phyloP scores from a whole-genome alignment of 2,797 vertebrate genomes.

The Emys orbicularis region DNA sequence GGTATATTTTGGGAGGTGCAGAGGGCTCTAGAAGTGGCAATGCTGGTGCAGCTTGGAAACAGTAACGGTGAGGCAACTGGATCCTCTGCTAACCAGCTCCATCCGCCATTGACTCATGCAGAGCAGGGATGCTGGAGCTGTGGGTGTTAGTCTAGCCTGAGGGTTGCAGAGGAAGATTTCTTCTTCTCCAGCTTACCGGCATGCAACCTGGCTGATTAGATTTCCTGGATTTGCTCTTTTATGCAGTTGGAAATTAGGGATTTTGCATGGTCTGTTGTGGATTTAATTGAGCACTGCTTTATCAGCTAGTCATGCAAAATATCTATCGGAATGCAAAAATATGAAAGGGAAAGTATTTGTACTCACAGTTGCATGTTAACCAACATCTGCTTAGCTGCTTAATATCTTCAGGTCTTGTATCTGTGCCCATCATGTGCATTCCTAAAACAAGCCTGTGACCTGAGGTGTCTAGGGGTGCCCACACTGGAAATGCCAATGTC shows the following conservation, averaged over 20 bases:
- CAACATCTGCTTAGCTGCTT: not conserved
- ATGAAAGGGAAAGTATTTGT: not conserved
- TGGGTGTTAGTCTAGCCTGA: not conserved
- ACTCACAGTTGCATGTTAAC: not conserved
- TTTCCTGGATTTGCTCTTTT: not conserved
- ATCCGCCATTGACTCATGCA: not conserved
- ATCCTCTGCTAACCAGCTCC: not conserved
- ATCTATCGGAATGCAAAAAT: not conserved
- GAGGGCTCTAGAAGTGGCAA: not conserved
- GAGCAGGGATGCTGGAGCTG: not conserved
- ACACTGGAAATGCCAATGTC: no score
- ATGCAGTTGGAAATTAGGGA: not conserved
- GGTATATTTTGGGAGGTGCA: not conserved
- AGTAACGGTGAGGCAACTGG: not conserved
- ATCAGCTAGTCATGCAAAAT: rapidly evolving
- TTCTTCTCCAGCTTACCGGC: not conserved
- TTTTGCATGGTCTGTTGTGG: not conserved
- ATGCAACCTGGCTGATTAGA: not conserved
- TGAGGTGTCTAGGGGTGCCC: no score
- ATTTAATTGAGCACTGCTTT: not conserved
- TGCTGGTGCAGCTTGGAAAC: not conserved
- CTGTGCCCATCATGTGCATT: not conserved
- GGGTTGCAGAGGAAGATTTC: no score
- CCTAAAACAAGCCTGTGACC: not conserved
- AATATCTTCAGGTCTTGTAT: not conserved